phyloP scores from a whole-genome alignment of 2,797 vertebrate genomes.

The Eurystomus glaucurus region DNA sequence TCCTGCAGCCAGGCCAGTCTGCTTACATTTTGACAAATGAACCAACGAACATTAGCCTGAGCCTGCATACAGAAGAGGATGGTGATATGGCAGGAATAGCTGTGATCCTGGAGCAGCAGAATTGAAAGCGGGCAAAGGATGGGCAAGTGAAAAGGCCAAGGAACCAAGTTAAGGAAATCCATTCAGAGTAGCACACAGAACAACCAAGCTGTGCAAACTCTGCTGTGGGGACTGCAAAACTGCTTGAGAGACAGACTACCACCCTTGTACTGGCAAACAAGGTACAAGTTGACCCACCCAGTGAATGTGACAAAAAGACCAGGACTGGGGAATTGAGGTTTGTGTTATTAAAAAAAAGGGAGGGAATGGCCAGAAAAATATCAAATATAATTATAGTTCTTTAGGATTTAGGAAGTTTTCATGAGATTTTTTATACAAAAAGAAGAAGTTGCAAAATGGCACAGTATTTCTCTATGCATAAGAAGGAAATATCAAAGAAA shows the following conservation, averaged over 20 bases:
- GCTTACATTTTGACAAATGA: neutral
- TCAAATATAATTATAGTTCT: neutral
- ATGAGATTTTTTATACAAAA: neutral
- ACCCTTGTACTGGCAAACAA: neutral
- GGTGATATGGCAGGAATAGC: neutral
- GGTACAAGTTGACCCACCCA: neutral
- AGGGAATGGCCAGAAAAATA: neutral
- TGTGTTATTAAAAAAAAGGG: neutral
- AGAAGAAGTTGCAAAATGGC: neutral
- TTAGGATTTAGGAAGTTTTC: neutral
- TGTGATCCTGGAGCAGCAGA: neutral
- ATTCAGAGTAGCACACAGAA: neutral
- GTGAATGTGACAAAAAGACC: neutral
- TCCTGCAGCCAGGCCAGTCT: neutral
- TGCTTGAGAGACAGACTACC: neutral
- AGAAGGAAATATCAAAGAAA: slow-evolving; percentile 14
- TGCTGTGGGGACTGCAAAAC: neutral
- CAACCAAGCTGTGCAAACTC: neutral
- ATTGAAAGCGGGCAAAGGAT: neutral
- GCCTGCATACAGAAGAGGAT: neutral
- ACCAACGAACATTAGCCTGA: fast-evolving
- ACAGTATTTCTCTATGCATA: neutral
- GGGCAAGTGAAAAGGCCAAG: neutral
- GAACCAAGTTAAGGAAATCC: neutral
- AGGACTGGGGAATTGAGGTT: neutral